These are phyloP conservation scores for Agelas oroides DNA, from an alignment of 37 sponge, comb jelly and placozoan species.

Conservation along the genomic window DNA sequence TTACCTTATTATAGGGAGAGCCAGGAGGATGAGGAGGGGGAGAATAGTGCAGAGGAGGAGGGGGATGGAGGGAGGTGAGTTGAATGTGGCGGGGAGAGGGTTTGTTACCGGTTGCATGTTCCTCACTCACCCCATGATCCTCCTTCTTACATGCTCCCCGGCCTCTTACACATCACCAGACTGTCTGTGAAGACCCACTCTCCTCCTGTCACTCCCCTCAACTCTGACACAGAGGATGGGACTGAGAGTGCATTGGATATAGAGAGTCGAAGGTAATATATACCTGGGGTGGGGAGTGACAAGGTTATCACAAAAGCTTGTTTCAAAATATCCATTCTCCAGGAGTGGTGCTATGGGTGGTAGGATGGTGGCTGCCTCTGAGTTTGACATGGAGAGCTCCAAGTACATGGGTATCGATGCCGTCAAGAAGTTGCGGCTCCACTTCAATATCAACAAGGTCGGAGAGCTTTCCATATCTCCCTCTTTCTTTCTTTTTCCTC, in stretches of 20 bases:
- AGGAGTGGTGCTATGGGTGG: not conserved
- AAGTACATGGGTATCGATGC: conserved; percentile 44
- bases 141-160: not conserved
- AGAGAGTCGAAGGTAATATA: not conserved
- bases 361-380: not conserved
- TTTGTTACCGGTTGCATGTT: not conserved
- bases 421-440: conserved; percentile 51
- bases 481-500: too few relatives aligned
- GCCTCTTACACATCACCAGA: too few relatives aligned
- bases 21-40: conserved; percentile 39
- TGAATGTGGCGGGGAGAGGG: not conserved
- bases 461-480: not conserved
- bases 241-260: not conserved
- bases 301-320: too few relatives aligned
- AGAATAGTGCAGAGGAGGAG: not conserved
- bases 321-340: too few relatives aligned
- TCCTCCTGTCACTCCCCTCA: too few relatives aligned
- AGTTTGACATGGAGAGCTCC: conserved; percentile 3
- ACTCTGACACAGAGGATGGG: too few relatives aligned
- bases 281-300: too few relatives aligned
- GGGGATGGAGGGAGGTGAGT: not conserved
- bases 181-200: too few relatives aligned
- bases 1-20: not conserved
- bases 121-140: not conserved
- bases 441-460: conserved; percentile 67